phyloP scores from a whole-genome alignment of 1,140 invertebrate genomes.

The Bombus sylvicola region DNA sequence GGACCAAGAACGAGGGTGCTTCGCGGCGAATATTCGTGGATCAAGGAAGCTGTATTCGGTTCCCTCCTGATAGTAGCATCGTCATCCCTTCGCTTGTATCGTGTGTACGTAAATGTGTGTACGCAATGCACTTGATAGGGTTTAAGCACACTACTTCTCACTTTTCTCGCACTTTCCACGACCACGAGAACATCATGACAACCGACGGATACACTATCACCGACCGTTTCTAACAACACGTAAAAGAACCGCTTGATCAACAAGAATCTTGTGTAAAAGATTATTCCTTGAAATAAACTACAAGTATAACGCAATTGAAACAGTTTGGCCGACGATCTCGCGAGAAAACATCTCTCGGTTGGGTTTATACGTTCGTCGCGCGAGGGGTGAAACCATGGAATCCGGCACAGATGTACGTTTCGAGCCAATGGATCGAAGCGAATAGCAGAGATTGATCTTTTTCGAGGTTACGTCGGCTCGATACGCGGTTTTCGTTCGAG shows the following conservation, averaged over 20 bases:
- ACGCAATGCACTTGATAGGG: conserved; percentile 17
- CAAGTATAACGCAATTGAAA: background rate
- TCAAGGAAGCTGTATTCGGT: conserved; percentile 57
- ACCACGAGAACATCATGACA: conserved; percentile 60
- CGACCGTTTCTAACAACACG: conserved; percentile 17
- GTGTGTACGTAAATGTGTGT: background rate
- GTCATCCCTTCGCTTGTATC: conserved; percentile 44
- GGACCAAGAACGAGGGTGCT: conserved; percentile 19
- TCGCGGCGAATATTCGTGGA: conserved; percentile 36
- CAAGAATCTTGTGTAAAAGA: background rate
- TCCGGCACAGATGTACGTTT: background rate
- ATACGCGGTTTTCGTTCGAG: background rate
- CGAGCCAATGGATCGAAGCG: background rate
- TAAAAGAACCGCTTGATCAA: background rate
- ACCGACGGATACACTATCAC: conserved; percentile 34
- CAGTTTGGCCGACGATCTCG: background rate
- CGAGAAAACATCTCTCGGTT: conserved; percentile 18
- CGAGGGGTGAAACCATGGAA: conserved; percentile 42
- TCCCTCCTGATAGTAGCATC: conserved; percentile 56
- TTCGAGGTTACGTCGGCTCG: conserved; percentile 14
- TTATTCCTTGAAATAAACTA: background rate
- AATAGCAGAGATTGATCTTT: conserved; percentile 5
- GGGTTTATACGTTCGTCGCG: background rate
- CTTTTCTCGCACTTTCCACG: conserved; percentile 69
- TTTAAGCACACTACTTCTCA: conserved; percentile 47